phyloP scores from a whole-genome alignment of 2,797 vertebrate species.

The Avahi laniger region DNA sequence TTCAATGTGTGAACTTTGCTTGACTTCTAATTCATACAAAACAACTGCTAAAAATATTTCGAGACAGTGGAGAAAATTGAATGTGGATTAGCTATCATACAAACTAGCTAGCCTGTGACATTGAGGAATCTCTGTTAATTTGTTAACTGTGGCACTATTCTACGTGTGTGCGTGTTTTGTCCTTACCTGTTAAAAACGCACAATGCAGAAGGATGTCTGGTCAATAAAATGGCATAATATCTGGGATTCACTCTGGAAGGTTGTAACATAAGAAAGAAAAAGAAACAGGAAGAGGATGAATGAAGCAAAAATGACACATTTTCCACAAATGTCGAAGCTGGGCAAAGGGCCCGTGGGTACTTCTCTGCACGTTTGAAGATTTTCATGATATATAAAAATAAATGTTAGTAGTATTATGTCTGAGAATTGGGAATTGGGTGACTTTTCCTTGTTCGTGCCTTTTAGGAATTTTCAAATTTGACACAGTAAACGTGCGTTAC shows the following conservation, averaged over 20 bases:
- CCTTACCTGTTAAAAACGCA: background rate
- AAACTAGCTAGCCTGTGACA: background rate
- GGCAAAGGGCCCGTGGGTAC: accelerated
- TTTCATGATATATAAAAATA: background rate
- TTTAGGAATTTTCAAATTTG: background rate
- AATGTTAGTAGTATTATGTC: background rate
- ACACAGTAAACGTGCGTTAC: background rate
- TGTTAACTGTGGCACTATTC: background rate
- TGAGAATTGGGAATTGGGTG: background rate
- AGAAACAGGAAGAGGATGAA: background rate
- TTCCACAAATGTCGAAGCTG: accelerated
- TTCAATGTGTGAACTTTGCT: background rate
- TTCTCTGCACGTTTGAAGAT: background rate
- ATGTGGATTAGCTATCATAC: background rate
- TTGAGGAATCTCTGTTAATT: background rate
- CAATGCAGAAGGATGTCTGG: background rate
- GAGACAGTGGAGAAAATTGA: background rate
- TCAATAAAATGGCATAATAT: too few relatives aligned
- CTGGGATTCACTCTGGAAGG: background rate
- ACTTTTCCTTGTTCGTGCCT: background rate
- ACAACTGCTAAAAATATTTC: background rate
- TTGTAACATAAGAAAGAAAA: background rate
- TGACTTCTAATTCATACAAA: background rate
- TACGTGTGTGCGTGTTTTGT: background rate
- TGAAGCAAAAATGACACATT: too few relatives aligned